Evolutionary conservation across 2,113 vertebrate species (phyloP), one percentile per base, ranked within the genome.

Genomic region (Oncorhynchus gorbuscha): DNA sequence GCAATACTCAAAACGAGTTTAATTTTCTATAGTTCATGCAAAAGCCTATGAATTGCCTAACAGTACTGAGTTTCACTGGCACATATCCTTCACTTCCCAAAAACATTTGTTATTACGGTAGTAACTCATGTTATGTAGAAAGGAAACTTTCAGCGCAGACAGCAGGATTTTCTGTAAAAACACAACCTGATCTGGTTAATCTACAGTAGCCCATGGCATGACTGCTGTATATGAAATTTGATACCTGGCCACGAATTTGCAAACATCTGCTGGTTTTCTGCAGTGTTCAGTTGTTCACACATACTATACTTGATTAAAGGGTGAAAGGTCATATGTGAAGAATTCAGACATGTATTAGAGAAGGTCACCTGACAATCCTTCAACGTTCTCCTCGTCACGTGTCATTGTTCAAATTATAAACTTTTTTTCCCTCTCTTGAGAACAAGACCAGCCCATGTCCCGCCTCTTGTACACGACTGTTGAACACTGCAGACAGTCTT

Each of bases 371-470:
- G 93, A 94, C 87, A 72, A 65, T 1, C 24, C 14, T 11, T 5
- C 69, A 12, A 69, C 30, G 55, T 77, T 22, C 0, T 55, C 51
- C 48, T 35, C 73, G 68, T 94, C 93, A 94, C 93, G 87, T 94
- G 93, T 88, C 79, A 75, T 20, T 72, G 76, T 84, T 92, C 88
- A 89, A 91, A 89, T 93, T 92, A 90, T 84, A 85, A 92, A 91
- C 87, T 73, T 86, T 87, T 91, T 81, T 49, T 5, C 4, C 65
- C 3, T 48, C 5, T 45, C 30, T 62, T 7, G 77, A 83, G 89
- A 81, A 77, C 30, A 79, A 70, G 82, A 70, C 20, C 83, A 39
- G 3, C n/a, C 11, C 4, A 68, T 6, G 20, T 45, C 88, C 88
- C 85, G 81, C 91, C 91, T 66, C 5, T 1, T 58, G 6, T 18